These are phyloP conservation scores for Sarcophaga caerulescens DNA, from an alignment of 2,888 invertebrate genomes.

Conservation along the genomic window DNA sequence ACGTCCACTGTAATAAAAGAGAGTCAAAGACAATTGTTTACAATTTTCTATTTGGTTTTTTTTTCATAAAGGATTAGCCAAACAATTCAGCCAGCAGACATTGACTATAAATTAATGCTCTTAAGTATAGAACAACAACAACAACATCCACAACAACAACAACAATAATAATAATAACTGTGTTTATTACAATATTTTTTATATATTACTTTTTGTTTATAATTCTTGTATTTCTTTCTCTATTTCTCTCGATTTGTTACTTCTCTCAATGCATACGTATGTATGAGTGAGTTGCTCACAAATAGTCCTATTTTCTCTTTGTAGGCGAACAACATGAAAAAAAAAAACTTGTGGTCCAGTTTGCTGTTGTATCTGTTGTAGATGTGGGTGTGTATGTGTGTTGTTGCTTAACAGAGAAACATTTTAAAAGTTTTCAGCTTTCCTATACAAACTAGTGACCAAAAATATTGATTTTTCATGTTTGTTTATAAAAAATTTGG, in stretches of 20 bases:
- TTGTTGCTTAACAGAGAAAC: no score
- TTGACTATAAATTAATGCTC: slow-evolving; percentile 33
- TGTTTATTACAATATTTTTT: slow-evolving; percentile 11
- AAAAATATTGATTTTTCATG: slow-evolving; percentile 7
- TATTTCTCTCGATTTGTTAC: slow-evolving; percentile 5
- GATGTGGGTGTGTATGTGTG: no score
- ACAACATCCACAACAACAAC: no score
- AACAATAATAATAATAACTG: neutral
- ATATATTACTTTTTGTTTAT: neutral
- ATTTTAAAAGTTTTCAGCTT: neutral
- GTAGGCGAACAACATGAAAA: no score
- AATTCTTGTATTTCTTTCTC: slow-evolving; percentile 8
- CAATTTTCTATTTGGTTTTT: neutral
- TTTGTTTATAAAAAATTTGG: no score
- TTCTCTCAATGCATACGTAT: slow-evolving; percentile 4
- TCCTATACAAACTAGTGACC: neutral
- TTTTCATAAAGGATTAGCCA: slow-evolving; percentile 27
- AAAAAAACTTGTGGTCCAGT: slow-evolving; percentile 10
- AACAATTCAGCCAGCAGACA: slow-evolving; percentile 32
- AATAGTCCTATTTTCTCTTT: neutral
- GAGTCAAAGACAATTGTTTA: slow-evolving; percentile 7
- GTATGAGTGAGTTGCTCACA: neutral
- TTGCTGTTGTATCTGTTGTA: neutral
- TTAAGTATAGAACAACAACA: slow-evolving; percentile 1
- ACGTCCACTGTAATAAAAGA: no score